Evolutionary conservation across 2,888 invertebrate genomes (phyloP).

Genomic region (Cantharis flavilabris): DNA sequence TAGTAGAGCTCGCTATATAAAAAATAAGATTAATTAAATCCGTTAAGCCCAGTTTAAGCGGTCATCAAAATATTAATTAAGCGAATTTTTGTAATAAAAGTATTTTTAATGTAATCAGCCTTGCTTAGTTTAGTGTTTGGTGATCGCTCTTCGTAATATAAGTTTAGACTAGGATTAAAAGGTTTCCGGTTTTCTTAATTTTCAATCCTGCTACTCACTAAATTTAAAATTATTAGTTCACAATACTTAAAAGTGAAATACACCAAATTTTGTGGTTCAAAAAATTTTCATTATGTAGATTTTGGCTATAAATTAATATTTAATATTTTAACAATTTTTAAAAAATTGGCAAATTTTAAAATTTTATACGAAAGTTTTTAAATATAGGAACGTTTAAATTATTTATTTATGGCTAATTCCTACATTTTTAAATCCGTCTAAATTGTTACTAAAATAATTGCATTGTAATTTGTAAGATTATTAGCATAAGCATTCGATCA

Average conservation of each 20-base stretch:
- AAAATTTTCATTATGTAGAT: not conserved
- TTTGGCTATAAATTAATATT: slow-evolving; percentile 2
- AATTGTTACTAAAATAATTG: slow-evolving; percentile 18
- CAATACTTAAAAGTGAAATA: not conserved
- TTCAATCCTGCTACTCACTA: not conserved
- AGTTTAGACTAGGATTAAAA: not conserved
- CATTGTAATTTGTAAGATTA: slow-evolving; percentile 11
- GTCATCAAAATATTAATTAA: not conserved
- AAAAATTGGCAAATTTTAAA: not conserved
- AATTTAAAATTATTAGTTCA: not conserved
- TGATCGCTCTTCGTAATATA: not conserved
- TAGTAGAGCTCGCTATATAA: not conserved
- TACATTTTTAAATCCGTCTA: slow-evolving; percentile 20
- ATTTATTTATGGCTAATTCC: not conserved
- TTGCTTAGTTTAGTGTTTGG: not conserved
- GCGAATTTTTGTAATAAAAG: not conserved
- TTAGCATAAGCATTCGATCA: slow-evolving; percentile 2
- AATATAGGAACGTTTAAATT: not conserved
- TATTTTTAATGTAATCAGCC: not conserved
- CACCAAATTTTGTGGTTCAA: not conserved
- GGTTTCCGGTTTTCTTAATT: not conserved
- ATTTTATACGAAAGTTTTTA: not conserved
- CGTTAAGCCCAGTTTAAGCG: not conserved
- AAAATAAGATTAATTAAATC: not conserved
- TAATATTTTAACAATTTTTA: not conserved